Percentiles rank a stretch among this genome's conserved stretches.
Evolutionary conservation across 2,888 invertebrate genomes (phyloP).

Genomic region (Phlogophora meticulosa): DNA sequence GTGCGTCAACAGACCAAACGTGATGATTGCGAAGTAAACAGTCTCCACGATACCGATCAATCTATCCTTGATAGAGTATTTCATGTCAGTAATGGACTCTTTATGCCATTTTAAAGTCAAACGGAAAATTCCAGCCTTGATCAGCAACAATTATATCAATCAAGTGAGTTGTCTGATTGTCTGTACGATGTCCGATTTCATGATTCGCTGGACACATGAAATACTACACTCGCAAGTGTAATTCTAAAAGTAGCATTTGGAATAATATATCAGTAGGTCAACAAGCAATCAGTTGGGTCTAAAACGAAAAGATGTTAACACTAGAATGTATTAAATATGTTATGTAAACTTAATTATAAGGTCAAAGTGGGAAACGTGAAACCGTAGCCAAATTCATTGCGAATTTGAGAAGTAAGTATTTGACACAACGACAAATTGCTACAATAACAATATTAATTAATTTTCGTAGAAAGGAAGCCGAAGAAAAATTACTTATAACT

Average conservation of each 20-base stretch:
- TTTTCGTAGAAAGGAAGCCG: too few relatives aligned
- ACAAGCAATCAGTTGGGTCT: neutral
- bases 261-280: conserved; percentile 3
- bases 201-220: conserved; percentile 34
- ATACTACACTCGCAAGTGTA: conserved; percentile 1
- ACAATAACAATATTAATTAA: too few relatives aligned
- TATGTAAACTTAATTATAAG: neutral
- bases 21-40: conserved; percentile 9
- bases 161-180: conserved; percentile 73
- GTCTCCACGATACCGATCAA: conserved; percentile 37
- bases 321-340: neutral
- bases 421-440: too few relatives aligned
- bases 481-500: too few relatives aligned
- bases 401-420: neutral
- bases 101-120: conserved; percentile 74
- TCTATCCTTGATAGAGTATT: conserved; percentile 54
- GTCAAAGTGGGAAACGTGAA: neutral
- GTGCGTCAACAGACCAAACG: conserved; percentile 19
- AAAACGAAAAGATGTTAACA: neutral
- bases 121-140: conserved; percentile 85
- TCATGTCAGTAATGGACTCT: conserved; percentile 49
- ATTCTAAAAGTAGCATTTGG: neutral
- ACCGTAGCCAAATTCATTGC: neutral
- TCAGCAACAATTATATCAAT: conserved; percentile 83
- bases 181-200: conserved; percentile 64